A percentile compares a stretch with the other conserved stretches of the same genome.
Evolutionary conservation across 2,113 vertebrate species (phyloP).

Genomic region (Podarcis cretensis): DNA sequence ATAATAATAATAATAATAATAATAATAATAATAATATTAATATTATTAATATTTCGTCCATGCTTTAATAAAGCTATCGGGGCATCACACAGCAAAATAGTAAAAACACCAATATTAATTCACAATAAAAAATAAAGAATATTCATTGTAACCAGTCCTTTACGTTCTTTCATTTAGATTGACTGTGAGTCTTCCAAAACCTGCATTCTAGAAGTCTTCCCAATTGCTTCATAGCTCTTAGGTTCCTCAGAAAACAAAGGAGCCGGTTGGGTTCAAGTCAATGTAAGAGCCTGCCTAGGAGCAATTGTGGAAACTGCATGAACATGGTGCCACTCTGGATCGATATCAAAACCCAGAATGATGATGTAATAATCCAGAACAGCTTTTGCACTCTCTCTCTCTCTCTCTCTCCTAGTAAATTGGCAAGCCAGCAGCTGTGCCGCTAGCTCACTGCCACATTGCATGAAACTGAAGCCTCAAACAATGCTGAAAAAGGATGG

Average conservation of each 20-base stretch:
- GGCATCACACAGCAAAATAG: not conserved
- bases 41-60: too few species aligned
- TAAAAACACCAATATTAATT: not conserved
- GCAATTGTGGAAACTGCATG: not conserved
- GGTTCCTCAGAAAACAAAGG: not conserved
- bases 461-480: too few species aligned
- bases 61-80: not conserved
- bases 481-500: too few species aligned
- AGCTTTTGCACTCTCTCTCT: too few species aligned
- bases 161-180: not conserved
- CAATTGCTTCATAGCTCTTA: not conserved
- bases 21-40: too few species aligned
- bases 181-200: not conserved
- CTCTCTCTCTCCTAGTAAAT: too few species aligned
- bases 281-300: not conserved
- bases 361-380: too few species aligned
- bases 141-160: not conserved
- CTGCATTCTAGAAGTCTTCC: not conserved
- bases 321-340: too few species aligned
- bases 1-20: too few species aligned
- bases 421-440: too few species aligned
- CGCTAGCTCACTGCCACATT: too few species aligned
- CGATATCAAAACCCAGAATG: too few species aligned
- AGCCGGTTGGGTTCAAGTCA: not conserved
- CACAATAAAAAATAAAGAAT: not conserved